phyloP scores from a whole-genome alignment of 2,888 invertebrate genomes.

The Synergus gifuensis region DNA sequence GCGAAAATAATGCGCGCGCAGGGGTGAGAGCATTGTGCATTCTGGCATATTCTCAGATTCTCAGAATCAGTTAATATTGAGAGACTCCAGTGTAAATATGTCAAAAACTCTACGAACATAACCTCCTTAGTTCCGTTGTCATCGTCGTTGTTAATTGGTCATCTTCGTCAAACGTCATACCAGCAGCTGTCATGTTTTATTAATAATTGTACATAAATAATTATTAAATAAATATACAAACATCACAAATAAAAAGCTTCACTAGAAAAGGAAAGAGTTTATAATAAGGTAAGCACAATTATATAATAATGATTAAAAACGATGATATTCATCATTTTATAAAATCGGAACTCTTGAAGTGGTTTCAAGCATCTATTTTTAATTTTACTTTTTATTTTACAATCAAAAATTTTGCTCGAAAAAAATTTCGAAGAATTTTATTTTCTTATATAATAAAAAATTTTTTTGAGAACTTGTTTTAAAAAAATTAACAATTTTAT shows the following conservation, averaged over 20 bases:
- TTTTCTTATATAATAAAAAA: neutral
- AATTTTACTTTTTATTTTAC: neutral
- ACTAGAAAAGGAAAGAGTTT: neutral
- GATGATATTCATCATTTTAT: neutral
- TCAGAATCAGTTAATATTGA: too few relatives aligned
- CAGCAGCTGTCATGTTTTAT: neutral
- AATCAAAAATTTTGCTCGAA: neutral
- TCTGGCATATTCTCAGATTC: too few relatives aligned
- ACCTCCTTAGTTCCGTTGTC: too few relatives aligned
- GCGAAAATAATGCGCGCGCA: too few relatives aligned
- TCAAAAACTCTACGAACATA: too few relatives aligned
- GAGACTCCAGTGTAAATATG: too few relatives aligned
- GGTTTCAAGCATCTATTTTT: neutral
- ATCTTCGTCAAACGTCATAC: too few relatives aligned
- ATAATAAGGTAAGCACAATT: constrained; percentile 10
- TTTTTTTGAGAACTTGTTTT: neutral
- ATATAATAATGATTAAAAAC: neutral
- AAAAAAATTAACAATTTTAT: neutral
- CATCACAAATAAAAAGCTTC: neutral
- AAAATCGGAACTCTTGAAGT: neutral
- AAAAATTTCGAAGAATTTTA: neutral
- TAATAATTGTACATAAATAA: neutral
- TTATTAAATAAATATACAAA: constrained; percentile 3
- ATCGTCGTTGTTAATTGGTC: too few relatives aligned
- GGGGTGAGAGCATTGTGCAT: too few relatives aligned